A percentile compares a stretch with the other conserved stretches of the same genome.
Evolutionary conservation across 2,797 vertebrate species (phyloP).

Genomic region (Balearica regulorum): DNA sequence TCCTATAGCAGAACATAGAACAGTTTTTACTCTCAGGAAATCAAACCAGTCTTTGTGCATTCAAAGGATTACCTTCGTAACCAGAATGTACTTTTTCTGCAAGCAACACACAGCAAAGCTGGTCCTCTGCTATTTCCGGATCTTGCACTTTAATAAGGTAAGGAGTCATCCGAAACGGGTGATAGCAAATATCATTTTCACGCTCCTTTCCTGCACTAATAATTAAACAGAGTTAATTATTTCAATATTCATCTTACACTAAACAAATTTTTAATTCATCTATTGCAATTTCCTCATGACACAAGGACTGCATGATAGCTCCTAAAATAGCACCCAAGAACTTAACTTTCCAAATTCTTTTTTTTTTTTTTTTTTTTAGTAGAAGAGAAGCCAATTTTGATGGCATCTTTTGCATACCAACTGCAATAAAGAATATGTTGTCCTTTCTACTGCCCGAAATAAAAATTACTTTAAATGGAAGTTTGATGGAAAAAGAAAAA

Average conservation of each 20-base stretch:
- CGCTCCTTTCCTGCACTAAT: constrained; percentile 82
- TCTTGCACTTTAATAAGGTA: constrained; percentile 91
- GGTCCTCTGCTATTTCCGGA: constrained; percentile 78
- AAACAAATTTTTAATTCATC: not conserved
- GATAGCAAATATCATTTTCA: constrained; percentile 81
- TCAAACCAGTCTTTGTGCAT: not conserved
- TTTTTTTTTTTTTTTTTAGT: not conserved
- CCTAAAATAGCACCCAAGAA: not conserved
- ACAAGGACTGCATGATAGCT: not conserved
- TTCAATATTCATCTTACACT: not conserved
- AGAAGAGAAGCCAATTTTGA: not conserved
- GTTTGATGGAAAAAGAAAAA: not conserved
- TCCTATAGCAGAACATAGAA: not conserved
- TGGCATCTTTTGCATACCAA: not conserved
- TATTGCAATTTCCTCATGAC: not conserved
- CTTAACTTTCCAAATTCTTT: not conserved
- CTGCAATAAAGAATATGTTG: not conserved
- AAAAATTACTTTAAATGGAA: not conserved
- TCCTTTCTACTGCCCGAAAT: not conserved
- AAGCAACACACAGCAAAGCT: constrained; percentile 94
- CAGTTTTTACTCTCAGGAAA: not conserved
- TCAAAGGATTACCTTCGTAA: constrained; percentile 85
- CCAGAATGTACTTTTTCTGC: constrained; percentile 95
- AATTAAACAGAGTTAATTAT: constrained; percentile 18
- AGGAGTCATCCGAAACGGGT: constrained; percentile 93